Evolutionary conservation across 1,140 invertebrate species (phyloP), one percentile per base, ranked within the genome.

Genomic region (Zaprionus ghesquierei): DNA sequence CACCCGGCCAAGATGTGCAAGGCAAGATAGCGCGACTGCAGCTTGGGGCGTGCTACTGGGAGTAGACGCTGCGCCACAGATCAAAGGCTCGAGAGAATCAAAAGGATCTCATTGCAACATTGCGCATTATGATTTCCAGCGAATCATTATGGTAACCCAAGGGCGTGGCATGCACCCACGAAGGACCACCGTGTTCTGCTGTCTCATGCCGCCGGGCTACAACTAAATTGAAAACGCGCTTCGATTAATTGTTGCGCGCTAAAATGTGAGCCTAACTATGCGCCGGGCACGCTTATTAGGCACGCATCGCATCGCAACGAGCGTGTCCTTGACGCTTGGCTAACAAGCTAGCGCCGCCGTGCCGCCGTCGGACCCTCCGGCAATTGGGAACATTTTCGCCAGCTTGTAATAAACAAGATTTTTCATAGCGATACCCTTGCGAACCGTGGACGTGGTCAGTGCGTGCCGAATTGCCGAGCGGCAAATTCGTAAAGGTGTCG

Each of bases 371-470:
- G 70, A 13, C 29, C 22, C n/a, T 33, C 29, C 18, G 31, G 29
- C 82, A 90, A 85, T 90, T 73, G 75, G 87, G 71, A 63, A 85
- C n/a, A 81, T 89, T 73, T 90, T 79, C 49, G 89, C 82, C 78
- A 90, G 90, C 64, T 79, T 81, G 79, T 84, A 84, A 41, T 90
- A 89, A 90, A 90, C 89, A 90, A 90, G 89, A 90, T 90, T 81
- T 64, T 81, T 44, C 78, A 90, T 75, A 79, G 73, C 79, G 89
- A 90, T 90, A 85, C 64, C 22, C 13, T 12, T n/a, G n/a, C n/a
- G n/a, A n/a, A n/a, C n/a, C n/a, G n/a, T n/a, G n/a, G 31, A 20
- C 27, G 8, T 51, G 77, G 50, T 68, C 41, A 56, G 59, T 60
- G 77, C 82, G 70, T 85, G 72, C 53, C 87, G 80, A 87, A 86